Percentiles rank a stretch among this genome's conserved stretches.
These are phyloP conservation scores for Mobula birostris DNA, from an alignment of 2,113 vertebrate genomes.

Conservation along the genomic window DNA sequence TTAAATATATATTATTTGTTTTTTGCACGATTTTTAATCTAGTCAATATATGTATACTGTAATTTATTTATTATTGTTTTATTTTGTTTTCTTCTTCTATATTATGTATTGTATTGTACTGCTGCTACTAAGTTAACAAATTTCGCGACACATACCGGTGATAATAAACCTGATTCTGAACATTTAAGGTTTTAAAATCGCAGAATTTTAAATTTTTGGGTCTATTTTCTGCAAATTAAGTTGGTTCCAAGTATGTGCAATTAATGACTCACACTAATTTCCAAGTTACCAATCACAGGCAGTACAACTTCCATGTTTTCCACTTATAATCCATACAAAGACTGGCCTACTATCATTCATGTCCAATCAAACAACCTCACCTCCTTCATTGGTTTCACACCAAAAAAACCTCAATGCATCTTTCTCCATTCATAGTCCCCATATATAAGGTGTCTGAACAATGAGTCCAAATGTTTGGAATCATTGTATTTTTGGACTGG, in stretches of 20 bases:
- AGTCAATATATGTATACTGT: too few relatives aligned
- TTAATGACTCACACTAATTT: not conserved
- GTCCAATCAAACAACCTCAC: not conserved
- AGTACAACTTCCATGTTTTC: not conserved
- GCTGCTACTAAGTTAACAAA: too few relatives aligned
- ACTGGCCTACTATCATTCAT: not conserved
- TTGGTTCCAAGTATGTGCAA: not conserved
- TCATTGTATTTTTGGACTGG: not conserved
- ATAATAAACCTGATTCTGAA: not conserved
- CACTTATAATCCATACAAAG: constrained; percentile 7
- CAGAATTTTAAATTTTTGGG: not conserved
- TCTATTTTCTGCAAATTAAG: constrained; percentile 19
- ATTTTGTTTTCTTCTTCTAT: too few relatives aligned
- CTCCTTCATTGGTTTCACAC: too few relatives aligned
- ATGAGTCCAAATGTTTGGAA: not conserved
- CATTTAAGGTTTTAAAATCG: constrained; percentile 9
- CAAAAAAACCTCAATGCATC: not conserved
- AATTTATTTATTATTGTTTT: too few relatives aligned
- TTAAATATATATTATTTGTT: too few relatives aligned
- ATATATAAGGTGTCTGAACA: not conserved
- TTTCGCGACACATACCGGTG: too few relatives aligned
- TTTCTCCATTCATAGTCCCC: not conserved
- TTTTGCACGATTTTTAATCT: too few relatives aligned
- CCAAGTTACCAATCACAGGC: not conserved
- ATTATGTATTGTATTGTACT: too few relatives aligned